These are phyloP conservation scores for Drosophila antonietae DNA, from an alignment of 2,888 invertebrate species.

Conservation along the genomic window DNA sequence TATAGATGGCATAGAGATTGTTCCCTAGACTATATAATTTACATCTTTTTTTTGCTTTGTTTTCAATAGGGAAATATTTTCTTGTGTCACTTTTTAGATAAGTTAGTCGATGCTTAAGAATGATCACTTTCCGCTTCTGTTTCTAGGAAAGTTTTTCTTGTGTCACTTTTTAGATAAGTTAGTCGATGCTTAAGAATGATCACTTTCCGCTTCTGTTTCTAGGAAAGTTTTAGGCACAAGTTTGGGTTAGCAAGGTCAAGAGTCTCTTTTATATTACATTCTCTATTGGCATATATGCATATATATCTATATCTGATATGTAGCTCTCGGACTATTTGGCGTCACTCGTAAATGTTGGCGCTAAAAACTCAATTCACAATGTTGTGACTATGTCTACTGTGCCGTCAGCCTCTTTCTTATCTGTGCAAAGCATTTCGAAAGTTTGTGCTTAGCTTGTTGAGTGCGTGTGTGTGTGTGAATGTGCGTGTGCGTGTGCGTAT, in stretches of 20 bases:
- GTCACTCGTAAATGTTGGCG: background rate
- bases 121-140: too few relatives aligned
- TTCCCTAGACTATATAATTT: background rate
- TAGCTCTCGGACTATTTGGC: too few relatives aligned
- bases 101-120: background rate
- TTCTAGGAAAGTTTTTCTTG: too few relatives aligned
- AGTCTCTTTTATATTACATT: too few relatives aligned
- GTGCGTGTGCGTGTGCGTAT: slow-evolving; percentile 5
- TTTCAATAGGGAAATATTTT: background rate
- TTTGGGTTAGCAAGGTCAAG: too few relatives aligned
- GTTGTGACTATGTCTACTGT: slow-evolving; percentile 6
- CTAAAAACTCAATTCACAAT: slow-evolving; percentile 10
- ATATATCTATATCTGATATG: too few relatives aligned
- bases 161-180: background rate
- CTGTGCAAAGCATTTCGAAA: slow-evolving; percentile 50
- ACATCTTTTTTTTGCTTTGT: background rate
- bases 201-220: too few relatives aligned
- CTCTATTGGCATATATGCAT: too few relatives aligned
- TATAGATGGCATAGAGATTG: background rate
- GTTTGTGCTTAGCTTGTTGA: slow-evolving; percentile 12
- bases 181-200: background rate
- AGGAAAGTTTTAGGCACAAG: too few relatives aligned
- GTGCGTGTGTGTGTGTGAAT: background rate
- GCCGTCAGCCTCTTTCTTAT: slow-evolving; percentile 29
- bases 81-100: background rate